Base-by-base conservation (phyloP, 2,888 invertebrate species). In the Platycnemis pennipes region DNA sequence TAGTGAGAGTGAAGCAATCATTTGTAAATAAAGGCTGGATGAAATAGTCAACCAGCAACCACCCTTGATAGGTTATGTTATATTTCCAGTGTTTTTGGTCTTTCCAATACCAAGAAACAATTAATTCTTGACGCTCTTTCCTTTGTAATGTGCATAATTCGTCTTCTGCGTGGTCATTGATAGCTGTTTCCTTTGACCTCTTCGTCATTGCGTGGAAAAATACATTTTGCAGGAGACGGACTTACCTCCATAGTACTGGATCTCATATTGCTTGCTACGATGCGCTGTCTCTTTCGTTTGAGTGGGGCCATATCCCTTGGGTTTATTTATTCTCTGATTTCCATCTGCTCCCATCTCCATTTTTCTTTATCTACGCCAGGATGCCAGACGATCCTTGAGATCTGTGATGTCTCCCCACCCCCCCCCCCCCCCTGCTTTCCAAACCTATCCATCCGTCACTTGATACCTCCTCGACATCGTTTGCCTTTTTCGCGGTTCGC, bases 391-490 rank as follows among this genome's bases (percentile, higher is more conserved):
- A 77, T 77, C 16, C 31, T 11, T 77, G 16, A 77, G 77, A 37
- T 31, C 37, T 26, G 31, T 37, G 77, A 11, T 77, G 8, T 77
- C 37, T 26, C 63, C n/a, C n/a, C 63, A 4, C 63, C 63, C n/a
- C 63, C 63, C 3, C 19, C 8, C 63, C n/a, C 26, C 37, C 7
- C 3, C 77, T 13, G 2, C 77, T 77, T 37, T 77, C 77, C 77
- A 77, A 77, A 77, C 11, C 37, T 37, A 77, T 37, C 37, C 77
- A 77, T 77, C 77, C 77, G 37, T 77, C 77, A 77, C 77, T 37
- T 37, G 31, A 77, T 37, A 77, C 77, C 77, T 77, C 69, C 19
- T 77, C 77, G 77, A 77, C 77, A 37, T n/a, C 77, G 37, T 77
- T 77, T 77, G 77, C 31, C 31, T 77, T 77, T 77, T 77, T 37